Evolutionary conservation across 2,113 vertebrate genomes (phyloP), one percentile per base, ranked within the genome.

Genomic region (Oreochromis niloticus): DNA sequence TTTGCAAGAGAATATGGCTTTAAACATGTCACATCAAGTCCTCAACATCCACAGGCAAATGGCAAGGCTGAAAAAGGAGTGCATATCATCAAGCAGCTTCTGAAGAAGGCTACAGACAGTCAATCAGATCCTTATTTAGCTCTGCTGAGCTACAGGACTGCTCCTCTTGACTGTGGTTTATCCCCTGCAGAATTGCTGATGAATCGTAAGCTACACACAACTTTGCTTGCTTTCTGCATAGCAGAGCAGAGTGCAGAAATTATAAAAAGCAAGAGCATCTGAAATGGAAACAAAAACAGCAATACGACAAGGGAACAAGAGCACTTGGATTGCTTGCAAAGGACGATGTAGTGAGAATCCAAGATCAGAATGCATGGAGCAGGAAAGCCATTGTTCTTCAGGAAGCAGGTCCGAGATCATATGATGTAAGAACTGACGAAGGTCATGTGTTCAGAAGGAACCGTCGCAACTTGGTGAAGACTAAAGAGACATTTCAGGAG

Each of bases 391-490:
- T 22, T 54, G 52, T 54, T 54, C 52, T 54, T 22, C 52, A 22
- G 52, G 19, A 54, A 54, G 5, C 52, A 54, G 52, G 52, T 54
- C 52, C 0, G 0, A 54, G 52, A 54, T 54, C 3, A 54, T 22
- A 0, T 54, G 52, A 2, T 3, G 52, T 54, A 54, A 54, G 19
- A 54, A 54, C 19, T 54, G 19, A 54, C 22, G 52, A 22, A 0
- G 19, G 52, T 54, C 1, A 22, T 54, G 52, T 54, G 52, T 0
- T 54, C 19, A 22, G 19, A 54, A 22, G 19, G 52, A 54, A 54
- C 19, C 2, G 19, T 54, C 19, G 2, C 19, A 54, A 54, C 52
- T 22, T 54, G 0, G 19, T 22, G 19, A 54, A 54, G 52, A 54
- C 52, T 22, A 54, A 54, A 54, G 52, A 54, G 3, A 22, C 52